Conservation (phyloP, 2,888 invertebrate genomes). For the Calliopum simillimum region DNA sequence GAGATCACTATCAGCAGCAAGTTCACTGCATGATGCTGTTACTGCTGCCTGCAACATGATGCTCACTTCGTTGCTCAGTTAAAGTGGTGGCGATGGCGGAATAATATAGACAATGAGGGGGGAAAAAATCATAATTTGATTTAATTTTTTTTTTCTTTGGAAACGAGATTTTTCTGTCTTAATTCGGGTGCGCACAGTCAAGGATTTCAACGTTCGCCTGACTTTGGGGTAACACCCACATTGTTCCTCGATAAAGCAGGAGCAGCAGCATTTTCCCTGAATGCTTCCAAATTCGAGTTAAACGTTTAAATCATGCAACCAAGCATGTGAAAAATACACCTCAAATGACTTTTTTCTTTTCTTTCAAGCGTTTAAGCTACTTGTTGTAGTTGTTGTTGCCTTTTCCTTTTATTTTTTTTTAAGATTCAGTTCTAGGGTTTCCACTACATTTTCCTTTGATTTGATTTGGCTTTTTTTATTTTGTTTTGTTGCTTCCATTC, state of each 20-base stretch:
- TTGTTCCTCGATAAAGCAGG: background rate
- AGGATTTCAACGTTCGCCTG: conserved; percentile 40
- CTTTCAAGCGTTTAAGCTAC: too few species aligned
- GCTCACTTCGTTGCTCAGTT: background rate
- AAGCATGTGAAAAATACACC: conserved; percentile 55
- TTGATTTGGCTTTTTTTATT: conserved; percentile 37
- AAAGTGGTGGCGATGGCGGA: background rate
- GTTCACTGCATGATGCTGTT: background rate
- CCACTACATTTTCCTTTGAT: conserved; percentile 16
- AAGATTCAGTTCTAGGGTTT: background rate
- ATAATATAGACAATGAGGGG: background rate
- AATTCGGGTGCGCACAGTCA: conserved; percentile 1
- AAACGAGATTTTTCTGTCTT: background rate
- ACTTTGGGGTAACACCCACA: conserved; percentile 23
- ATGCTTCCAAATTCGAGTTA: conserved; percentile 21
- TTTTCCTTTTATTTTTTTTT: conserved; percentile 25
- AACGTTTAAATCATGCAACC: conserved; percentile 46
- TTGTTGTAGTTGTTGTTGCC: background rate
- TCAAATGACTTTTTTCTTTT: conserved; percentile 54
- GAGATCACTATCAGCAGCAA: conserved; percentile 34
- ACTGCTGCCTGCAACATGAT: conserved; percentile 22
- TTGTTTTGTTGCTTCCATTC: conserved; percentile 50
- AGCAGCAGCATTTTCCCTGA: background rate
- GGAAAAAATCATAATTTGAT: background rate
- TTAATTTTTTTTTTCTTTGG: background rate